Evolutionary conservation across 2,113 vertebrate genomes (phyloP).

Genomic region (Anarhynchus alexandrinus): DNA sequence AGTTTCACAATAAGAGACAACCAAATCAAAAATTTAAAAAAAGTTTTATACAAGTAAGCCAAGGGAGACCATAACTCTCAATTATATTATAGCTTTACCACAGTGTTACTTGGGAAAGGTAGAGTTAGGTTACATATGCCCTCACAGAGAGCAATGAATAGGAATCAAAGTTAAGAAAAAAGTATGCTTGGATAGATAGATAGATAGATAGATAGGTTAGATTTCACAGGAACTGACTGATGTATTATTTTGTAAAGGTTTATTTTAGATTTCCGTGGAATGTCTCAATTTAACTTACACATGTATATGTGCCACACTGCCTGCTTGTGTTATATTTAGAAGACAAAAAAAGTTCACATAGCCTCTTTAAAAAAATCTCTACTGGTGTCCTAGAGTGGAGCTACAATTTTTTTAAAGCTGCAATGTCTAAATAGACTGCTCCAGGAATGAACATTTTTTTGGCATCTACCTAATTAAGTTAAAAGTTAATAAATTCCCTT

Average conservation of each 20-base stretch:
- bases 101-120: neutral
- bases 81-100: neutral
- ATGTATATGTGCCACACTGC: neutral
- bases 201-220: neutral
- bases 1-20: neutral
- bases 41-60: neutral
- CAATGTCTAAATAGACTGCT: neutral
- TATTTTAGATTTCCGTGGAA: neutral
- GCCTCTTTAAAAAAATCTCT: neutral
- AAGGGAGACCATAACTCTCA: neutral
- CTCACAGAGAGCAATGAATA: neutral
- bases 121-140: neutral
- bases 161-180: neutral
- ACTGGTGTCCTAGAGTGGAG: neutral
- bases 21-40: neutral
- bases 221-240: neutral
- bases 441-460: conserved; percentile 29
- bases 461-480: conserved; percentile 65
- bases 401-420: neutral
- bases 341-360: neutral
- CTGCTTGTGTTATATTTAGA: neutral
- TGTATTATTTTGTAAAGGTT: neutral
- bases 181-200: neutral
- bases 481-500: conserved; percentile 72
- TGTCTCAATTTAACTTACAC: neutral